Percentiles rank a stretch among this genome's conserved stretches.
Conservation (phyloP, 2,113 vertebrate species). For the Triplophysa tibetana region DNA sequence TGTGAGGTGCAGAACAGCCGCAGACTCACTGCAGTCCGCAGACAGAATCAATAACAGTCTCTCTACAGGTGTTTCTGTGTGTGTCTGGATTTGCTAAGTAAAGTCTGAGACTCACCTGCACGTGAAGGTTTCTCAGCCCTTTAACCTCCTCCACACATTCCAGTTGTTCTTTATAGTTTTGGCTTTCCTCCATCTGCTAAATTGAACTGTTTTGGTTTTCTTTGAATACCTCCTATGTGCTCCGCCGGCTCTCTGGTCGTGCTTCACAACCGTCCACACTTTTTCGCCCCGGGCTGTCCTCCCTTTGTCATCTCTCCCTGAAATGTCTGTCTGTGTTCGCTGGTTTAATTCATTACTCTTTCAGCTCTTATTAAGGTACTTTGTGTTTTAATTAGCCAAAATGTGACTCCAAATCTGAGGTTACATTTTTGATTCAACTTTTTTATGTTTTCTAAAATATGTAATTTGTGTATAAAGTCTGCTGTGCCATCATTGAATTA, state of each 20-base stretch:
- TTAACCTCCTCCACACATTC: slow-evolving; percentile 33
- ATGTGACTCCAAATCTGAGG: no score
- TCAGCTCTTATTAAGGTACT: no score
- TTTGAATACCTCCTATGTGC: slow-evolving; percentile 19
- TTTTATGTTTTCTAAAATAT: background rate
- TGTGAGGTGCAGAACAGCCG: background rate
- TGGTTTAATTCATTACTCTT: background rate
- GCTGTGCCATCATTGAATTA: no score
- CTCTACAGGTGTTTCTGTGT: slow-evolving; percentile 46
- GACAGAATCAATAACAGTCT: slow-evolving; percentile 11
- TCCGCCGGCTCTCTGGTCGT: background rate
- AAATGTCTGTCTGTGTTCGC: background rate
- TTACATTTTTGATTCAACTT: no score
- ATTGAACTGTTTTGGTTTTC: slow-evolving; percentile 16
- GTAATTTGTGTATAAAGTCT: no score
- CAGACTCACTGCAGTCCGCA: no score
- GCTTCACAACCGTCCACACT: background rate
- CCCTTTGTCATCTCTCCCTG: slow-evolving; percentile 10
- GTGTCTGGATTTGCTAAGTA: slow-evolving; percentile 59
- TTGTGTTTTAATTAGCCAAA: no score
- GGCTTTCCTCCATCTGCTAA: slow-evolving; percentile 18
- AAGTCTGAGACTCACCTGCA: slow-evolving; percentile 62
- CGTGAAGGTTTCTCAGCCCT: background rate
- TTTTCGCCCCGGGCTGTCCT: background rate
- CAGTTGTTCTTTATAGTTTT: slow-evolving; percentile 42